Evolutionary conservation across 2,888 invertebrate species (phyloP).

Genomic region (Trilocha varians): DNA sequence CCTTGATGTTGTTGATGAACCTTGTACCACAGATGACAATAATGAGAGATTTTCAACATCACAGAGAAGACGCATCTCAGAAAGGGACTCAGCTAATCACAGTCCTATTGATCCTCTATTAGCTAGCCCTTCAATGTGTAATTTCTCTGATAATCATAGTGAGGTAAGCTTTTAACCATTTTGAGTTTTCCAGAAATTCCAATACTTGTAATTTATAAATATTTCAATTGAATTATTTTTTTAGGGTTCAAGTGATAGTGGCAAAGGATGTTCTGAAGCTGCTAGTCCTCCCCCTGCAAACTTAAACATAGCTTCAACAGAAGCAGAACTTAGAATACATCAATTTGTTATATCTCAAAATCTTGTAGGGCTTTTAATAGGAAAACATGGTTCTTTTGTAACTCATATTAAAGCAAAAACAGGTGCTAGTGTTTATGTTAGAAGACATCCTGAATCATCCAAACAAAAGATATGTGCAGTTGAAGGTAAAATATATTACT

Average conservation of each 20-base stretch:
- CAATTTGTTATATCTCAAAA: constrained; percentile 83
- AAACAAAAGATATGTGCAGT: constrained; percentile 88
- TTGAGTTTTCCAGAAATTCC: constrained; percentile 4
- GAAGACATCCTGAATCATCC: constrained; percentile 80
- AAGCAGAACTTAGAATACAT: constrained; percentile 70
- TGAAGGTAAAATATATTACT: constrained; percentile 72
- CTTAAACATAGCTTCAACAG: constrained; percentile 62
- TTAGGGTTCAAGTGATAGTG: constrained; percentile 86
- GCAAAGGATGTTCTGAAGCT: constrained; percentile 84
- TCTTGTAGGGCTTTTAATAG: constrained; percentile 90
- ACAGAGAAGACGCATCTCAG: constrained; percentile 53
- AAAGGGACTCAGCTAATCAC: constrained; percentile 83
- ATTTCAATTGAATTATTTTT: constrained; percentile 14
- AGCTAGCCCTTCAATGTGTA: constrained; percentile 78
- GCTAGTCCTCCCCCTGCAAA: constrained; percentile 79
- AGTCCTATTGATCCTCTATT: constrained; percentile 82
- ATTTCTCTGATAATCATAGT: constrained; percentile 80
- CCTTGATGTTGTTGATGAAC: constrained; percentile 42
- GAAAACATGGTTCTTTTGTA: constrained; percentile 86
- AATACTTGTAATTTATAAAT: constrained; percentile 2
- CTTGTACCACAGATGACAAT: constrained; percentile 47
- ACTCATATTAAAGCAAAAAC: constrained; percentile 84
- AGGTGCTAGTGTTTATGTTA: constrained; percentile 84
- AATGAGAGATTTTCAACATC: constrained; percentile 47
- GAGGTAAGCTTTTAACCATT: constrained; percentile 59